Evolutionary conservation across 2,888 invertebrate genomes (phyloP).

Genomic region (Synanthedon formicaeformis): DNA sequence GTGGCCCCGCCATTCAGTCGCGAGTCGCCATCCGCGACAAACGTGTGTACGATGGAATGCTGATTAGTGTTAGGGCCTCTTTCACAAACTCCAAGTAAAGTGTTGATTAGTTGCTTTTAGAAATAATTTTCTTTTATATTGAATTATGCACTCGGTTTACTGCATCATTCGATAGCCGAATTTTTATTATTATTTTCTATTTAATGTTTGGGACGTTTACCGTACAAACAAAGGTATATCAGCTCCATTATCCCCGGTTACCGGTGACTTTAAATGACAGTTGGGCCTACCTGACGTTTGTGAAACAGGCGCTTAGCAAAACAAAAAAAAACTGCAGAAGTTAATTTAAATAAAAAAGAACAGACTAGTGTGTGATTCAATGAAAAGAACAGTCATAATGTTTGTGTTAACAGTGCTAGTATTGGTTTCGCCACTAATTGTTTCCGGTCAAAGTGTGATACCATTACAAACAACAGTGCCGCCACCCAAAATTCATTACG

Average conservation of each 20-base stretch:
- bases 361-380: neutral
- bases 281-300: too few relatives aligned
- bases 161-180: too few relatives aligned
- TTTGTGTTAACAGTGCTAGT: constrained; percentile 5
- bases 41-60: neutral
- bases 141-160: too few relatives aligned
- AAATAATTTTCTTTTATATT: too few relatives aligned
- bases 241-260: too few relatives aligned
- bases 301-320: too few relatives aligned
- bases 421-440: constrained; percentile 6
- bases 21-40: neutral
- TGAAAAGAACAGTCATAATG: constrained; percentile 7
- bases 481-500: constrained; percentile 21
- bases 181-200: too few relatives aligned
- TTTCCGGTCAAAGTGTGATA: constrained; percentile 13
- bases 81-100: too few relatives aligned
- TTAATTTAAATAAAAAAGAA: neutral
- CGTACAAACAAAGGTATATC: too few relatives aligned
- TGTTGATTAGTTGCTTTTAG: too few relatives aligned
- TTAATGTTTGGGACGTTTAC: too few relatives aligned
- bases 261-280: too few relatives aligned
- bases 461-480: neutral
- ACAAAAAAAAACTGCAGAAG: neutral
- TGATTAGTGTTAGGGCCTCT: neutral
- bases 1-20: neutral